Base-by-base conservation (phyloP, 1,140 invertebrate species). In the Drosophila prosaltans region DNA sequence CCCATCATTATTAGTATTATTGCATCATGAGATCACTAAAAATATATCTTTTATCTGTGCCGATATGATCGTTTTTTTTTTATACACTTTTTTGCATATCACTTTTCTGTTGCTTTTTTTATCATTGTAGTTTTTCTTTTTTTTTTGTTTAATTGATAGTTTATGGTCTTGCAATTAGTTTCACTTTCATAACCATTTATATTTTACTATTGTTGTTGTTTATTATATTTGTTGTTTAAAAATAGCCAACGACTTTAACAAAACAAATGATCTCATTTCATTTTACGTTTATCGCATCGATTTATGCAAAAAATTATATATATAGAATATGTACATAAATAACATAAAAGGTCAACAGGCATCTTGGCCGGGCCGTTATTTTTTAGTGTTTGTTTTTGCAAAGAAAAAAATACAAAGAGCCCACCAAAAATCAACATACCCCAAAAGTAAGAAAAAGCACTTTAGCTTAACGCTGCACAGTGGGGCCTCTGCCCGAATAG, bases 181-280 rank as follows among this genome's bases (percentile, higher is more conserved):
- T 58, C 64, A 74, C 72, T 74, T 75, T 75, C 40, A 16, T 39
- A 28, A 1, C 4, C 16, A 59, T 26, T 62, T 58, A 36, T 26
- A 66, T 43, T 43, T 30, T 10, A 63, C 65, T 65, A 61, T 40
- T 57, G 45, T 64, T 65, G n/a, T n/a, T 6, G 28, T 30, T 64
- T 63, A 21, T 59, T 61, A 59, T 41, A 58, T 48, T 5, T 73
- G 65, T 68, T 69, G 43, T 65, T 78, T 81, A 81, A 75, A 79
- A 86, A 88, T 88, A 86, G 80, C 32, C 24, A 45, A 43, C 65
- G 39, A 68, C 82, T 72, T 66, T 58, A 74, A 43, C 68, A 63
- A 74, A 51, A 64, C 16, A 83, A 30, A 30, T 86, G 83, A 88
- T 86, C 82, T 88, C 83, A 88, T 86, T 79, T 79, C 8, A 41